Evolutionary conservation across 35 echinoderm and acorn worm genomes (phyloP).

Genomic region (Acanthaster planci): DNA sequence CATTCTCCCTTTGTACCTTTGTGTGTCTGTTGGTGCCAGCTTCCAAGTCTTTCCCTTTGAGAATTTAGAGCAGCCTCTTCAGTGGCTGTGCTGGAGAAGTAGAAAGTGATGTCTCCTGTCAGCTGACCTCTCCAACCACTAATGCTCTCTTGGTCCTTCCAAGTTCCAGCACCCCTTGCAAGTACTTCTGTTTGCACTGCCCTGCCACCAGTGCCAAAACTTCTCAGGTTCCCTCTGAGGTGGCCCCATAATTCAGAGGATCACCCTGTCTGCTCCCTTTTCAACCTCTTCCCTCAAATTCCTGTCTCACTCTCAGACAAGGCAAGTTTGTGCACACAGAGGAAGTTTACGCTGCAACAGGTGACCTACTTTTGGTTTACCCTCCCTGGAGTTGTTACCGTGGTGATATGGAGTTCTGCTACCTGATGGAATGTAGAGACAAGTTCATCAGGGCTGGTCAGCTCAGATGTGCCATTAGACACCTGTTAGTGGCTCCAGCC

Average conservation of each 20-base stretch:
- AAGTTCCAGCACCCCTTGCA: too few species aligned
- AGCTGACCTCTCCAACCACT: too few species aligned
- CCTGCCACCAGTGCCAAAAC: too few species aligned
- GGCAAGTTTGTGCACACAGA: not conserved
- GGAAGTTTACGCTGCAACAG: not conserved
- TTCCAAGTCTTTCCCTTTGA: too few species aligned
- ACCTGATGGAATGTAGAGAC: conserved; percentile 12
- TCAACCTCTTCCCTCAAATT: conserved; percentile 23
- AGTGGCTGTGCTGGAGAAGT: too few species aligned
- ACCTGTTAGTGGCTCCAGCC: not conserved
- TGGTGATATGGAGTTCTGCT: conserved; percentile 17
- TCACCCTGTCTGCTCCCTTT: conserved; percentile 22
- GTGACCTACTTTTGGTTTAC: conserved; percentile 28
- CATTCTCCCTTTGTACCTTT: too few species aligned
- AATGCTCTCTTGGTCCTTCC: too few species aligned
- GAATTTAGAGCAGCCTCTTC: too few species aligned
- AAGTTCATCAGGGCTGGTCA: not conserved
- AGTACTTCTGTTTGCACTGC: too few species aligned
- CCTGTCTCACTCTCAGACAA: not conserved
- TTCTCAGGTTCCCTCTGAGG: conserved; percentile 13
- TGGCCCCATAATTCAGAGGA: conserved; percentile 30
- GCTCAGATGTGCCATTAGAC: not conserved
- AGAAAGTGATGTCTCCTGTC: too few species aligned
- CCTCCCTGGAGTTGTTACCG: conserved; percentile 25
- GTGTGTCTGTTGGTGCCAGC: too few species aligned